phyloP scores from a whole-genome alignment of 2,888 invertebrate species.

The Orthosia gothica region DNA sequence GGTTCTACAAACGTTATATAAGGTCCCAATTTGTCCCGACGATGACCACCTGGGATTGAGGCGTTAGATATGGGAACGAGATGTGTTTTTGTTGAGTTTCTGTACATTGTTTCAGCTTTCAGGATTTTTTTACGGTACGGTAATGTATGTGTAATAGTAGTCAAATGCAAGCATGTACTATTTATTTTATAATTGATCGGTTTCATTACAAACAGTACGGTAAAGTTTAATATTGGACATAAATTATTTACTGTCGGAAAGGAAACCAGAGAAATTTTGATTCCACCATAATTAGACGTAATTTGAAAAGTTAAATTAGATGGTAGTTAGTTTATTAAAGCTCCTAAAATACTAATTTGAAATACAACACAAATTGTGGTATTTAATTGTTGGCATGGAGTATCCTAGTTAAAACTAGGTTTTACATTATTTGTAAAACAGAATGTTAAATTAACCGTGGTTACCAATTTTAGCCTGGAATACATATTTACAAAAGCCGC shows the following conservation, averaged over 20 bases:
- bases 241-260: background rate
- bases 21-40: slow-evolving; percentile 39
- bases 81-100: slow-evolving; percentile 21
- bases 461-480: slow-evolving; percentile 43
- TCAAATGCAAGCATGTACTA: background rate
- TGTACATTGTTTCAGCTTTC: background rate
- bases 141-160: background rate
- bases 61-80: background rate
- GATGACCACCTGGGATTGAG: slow-evolving; percentile 36
- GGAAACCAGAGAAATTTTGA: background rate
- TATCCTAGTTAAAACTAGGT: slow-evolving; percentile 49
- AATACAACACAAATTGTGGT: slow-evolving; percentile 46
- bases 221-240: background rate
- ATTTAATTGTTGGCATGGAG: slow-evolving; percentile 39
- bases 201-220: background rate
- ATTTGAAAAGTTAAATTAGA: slow-evolving; percentile 44
- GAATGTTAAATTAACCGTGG: slow-evolving; percentile 50
- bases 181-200: background rate
- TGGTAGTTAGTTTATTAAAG: slow-evolving; percentile 39
- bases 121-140: background rate
- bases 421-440: slow-evolving; percentile 54
- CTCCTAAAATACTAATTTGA: slow-evolving; percentile 43
- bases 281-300: slow-evolving; percentile 32
- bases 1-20: slow-evolving; percentile 16
- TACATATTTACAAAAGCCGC: slow-evolving; percentile 44